Conservation (phyloP, 2,888 invertebrate genomes). For the Tolmerus cingulatus region DNA sequence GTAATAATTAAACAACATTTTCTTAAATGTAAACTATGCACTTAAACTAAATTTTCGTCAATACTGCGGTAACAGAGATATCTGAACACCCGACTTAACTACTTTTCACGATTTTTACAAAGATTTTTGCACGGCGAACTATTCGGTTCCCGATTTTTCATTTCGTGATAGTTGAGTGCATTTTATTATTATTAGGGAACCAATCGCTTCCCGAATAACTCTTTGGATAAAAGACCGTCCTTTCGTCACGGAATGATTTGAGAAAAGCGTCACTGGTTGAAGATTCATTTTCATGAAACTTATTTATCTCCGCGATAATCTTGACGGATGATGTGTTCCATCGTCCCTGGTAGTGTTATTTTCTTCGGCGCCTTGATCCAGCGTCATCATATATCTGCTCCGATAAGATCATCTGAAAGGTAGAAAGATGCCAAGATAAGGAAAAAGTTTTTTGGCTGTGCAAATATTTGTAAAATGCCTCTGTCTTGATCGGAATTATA, state of each 20-base stretch:
- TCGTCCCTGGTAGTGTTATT: constrained; percentile 8
- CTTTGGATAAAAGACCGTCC: background rate
- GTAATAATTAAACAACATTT: background rate
- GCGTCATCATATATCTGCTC: constrained; percentile 12
- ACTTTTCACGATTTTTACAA: background rate
- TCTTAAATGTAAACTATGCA: background rate
- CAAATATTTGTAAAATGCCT: constrained; percentile 22
- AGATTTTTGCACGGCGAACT: background rate
- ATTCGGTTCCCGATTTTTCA: background rate
- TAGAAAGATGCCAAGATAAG: constrained; percentile 23
- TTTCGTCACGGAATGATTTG: background rate
- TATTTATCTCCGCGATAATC: background rate
- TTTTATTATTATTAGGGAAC: background rate
- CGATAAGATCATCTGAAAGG: constrained; percentile 22
- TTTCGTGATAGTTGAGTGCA: background rate
- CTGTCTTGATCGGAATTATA: background rate
- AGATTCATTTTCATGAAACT: background rate
- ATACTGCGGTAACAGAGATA: background rate
- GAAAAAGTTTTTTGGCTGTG: background rate
- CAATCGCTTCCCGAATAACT: background rate
- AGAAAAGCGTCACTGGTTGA: background rate
- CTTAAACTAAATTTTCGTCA: background rate
- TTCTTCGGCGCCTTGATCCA: background rate
- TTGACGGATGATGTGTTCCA: background rate
- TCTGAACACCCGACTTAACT: background rate